A percentile compares a stretch with the other conserved stretches of the same genome.
These are phyloP conservation scores for Sebastes reedi DNA, from an alignment of 2,797 vertebrate genomes.

Conservation along the genomic window DNA sequence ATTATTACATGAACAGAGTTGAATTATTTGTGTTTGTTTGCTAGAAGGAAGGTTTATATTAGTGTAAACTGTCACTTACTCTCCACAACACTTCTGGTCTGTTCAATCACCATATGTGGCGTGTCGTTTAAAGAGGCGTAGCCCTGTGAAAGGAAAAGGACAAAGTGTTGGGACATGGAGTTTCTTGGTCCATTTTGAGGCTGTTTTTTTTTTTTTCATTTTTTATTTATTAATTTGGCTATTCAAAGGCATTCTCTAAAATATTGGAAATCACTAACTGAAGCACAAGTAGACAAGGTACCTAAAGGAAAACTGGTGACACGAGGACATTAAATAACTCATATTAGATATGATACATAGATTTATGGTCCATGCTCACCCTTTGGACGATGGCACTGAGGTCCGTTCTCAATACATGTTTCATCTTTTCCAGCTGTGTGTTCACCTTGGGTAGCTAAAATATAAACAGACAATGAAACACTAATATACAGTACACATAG, in stretches of 20 bases:
- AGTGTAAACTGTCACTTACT: constrained; percentile 49
- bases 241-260: neutral
- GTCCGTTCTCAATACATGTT: constrained; percentile 85
- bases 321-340: neutral
- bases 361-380: constrained; percentile 73
- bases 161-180: neutral
- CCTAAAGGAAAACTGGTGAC: neutral
- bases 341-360: neutral
- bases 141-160: constrained; percentile 52
- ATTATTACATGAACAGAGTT: neutral
- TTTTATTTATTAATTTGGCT: neutral
- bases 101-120: constrained; percentile 66
- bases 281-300: neutral
- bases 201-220: neutral
- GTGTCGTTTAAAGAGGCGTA: constrained; percentile 73
- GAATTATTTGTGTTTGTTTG: neutral
- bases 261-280: neutral
- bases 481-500: neutral
- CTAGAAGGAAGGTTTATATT: neutral
- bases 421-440: constrained; percentile 83
- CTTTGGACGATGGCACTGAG: constrained; percentile 85
- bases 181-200: neutral
- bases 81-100: constrained; percentile 66
- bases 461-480: constrained; percentile 2
- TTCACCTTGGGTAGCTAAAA: constrained; percentile 86